These are phyloP conservation scores for Teinopalpus imperialis DNA, from an alignment of 2,888 invertebrate genomes.

Conservation along the genomic window DNA sequence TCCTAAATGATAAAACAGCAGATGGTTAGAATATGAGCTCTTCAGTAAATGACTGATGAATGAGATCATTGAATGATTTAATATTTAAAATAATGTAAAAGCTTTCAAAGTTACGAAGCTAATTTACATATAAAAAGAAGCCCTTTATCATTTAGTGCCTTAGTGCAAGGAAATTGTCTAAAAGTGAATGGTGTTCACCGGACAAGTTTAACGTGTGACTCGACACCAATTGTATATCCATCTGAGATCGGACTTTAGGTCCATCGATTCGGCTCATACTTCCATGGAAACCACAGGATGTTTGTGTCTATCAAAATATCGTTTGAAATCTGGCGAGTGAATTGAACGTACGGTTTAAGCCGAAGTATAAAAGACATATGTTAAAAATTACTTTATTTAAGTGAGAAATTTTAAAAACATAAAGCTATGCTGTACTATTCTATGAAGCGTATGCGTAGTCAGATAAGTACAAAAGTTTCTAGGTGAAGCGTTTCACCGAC, in stretches of 20 bases:
- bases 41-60: constrained; percentile 51
- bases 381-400: constrained; percentile 14
- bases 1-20: constrained; percentile 79
- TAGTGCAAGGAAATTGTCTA: constrained; percentile 65
- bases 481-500: constrained; percentile 20
- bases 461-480: constrained; percentile 15
- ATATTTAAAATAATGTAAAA: constrained; percentile 39
- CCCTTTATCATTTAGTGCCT: constrained; percentile 80
- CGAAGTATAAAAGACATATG: constrained; percentile 8
- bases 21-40: constrained; percentile 49
- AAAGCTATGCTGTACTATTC: constrained; percentile 25
- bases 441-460: constrained; percentile 25
- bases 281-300: constrained; percentile 22
- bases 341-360: constrained; percentile 16
- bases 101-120: constrained; percentile 69
- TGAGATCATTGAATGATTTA: constrained; percentile 27
- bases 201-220: constrained; percentile 40
- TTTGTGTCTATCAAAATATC: constrained; percentile 20
- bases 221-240: constrained; percentile 30
- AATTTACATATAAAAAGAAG: constrained; percentile 54
- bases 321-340: constrained; percentile 13
- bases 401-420: constrained; percentile 20
- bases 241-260: background rate
- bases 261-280: background rate
- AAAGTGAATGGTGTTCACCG: constrained; percentile 54